phyloP scores from a whole-genome alignment of 2,113 vertebrate species.

The Desmodus rotundus region DNA sequence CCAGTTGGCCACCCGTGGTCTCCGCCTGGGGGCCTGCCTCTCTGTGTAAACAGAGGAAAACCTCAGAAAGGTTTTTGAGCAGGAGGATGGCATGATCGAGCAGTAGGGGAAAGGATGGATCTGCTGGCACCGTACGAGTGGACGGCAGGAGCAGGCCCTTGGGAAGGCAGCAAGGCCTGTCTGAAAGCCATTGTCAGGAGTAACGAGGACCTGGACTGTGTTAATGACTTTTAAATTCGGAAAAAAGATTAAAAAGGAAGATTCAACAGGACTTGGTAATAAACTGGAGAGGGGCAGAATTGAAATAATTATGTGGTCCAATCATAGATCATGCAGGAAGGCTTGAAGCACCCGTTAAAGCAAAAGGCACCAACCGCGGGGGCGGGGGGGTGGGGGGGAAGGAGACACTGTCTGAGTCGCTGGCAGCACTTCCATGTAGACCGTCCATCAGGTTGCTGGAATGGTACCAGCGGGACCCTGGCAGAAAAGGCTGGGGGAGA shows the following conservation, averaged over 20 bases:
- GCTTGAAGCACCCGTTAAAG: neutral
- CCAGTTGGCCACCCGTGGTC: fast-evolving
- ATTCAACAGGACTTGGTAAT: neutral
- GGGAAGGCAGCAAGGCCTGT: neutral
- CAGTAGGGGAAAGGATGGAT: neutral
- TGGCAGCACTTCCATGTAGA: neutral
- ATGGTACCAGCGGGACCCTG: neutral
- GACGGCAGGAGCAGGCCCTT: neutral
- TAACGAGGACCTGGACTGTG: neutral
- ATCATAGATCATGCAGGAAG: neutral
- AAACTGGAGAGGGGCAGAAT: neutral
- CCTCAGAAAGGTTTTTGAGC: neutral
- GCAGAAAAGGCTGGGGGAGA: neutral
- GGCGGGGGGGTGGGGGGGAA: too few relatives aligned
- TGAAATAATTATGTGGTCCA: neutral
- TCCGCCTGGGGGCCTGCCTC: neutral
- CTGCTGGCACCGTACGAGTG: neutral
- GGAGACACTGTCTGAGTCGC: neutral
- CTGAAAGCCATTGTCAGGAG: neutral
- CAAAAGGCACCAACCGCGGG: neutral
- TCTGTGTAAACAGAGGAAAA: neutral
- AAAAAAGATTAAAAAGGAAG: neutral
- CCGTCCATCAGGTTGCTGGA: neutral
- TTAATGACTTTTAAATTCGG: neutral
- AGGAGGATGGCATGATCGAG: too few relatives aligned